Conservation (phyloP, 2,888 invertebrate genomes). For the Drosophila paranaensis region DNA sequence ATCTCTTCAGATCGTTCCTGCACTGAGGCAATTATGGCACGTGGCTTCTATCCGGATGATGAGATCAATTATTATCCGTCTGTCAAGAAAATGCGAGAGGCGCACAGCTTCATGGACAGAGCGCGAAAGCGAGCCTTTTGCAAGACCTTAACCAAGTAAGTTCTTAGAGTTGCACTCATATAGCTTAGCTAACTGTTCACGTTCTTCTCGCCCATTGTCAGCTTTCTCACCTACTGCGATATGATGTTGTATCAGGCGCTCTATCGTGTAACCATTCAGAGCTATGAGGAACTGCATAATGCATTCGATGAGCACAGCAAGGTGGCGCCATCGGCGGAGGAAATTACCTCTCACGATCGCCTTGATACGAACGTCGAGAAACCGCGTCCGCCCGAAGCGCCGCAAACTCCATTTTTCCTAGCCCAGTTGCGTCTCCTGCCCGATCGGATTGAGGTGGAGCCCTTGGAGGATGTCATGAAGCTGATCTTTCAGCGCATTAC, state of each 20-base stretch:
- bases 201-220: constrained; percentile 70
- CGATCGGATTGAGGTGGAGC: constrained; percentile 86
- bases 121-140: constrained; percentile 93
- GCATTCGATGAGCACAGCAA: constrained; percentile 86
- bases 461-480: constrained; percentile 83
- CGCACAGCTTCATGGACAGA: constrained; percentile 94
- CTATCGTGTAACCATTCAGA: constrained; percentile 88
- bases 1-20: constrained; percentile 87
- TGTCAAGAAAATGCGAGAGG: constrained; percentile 87
- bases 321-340: constrained; percentile 86
- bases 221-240: constrained; percentile 90
- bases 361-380: constrained; percentile 86
- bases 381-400: constrained; percentile 84
- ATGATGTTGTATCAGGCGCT: constrained; percentile 90
- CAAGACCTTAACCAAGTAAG: constrained; percentile 90
- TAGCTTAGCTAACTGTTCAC: too few relatives aligned
- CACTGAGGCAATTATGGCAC: constrained; percentile 89
- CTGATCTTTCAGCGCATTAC: constrained; percentile 79
- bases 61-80: constrained; percentile 85
- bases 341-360: constrained; percentile 83
- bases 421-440: constrained; percentile 87
- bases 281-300: constrained; percentile 87
- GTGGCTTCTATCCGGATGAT: constrained; percentile 93
- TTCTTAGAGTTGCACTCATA: neutral
- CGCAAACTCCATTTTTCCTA: constrained; percentile 84